phyloP scores from a whole-genome alignment of 2,113 vertebrate genomes.

The Elephas maximus region DNA sequence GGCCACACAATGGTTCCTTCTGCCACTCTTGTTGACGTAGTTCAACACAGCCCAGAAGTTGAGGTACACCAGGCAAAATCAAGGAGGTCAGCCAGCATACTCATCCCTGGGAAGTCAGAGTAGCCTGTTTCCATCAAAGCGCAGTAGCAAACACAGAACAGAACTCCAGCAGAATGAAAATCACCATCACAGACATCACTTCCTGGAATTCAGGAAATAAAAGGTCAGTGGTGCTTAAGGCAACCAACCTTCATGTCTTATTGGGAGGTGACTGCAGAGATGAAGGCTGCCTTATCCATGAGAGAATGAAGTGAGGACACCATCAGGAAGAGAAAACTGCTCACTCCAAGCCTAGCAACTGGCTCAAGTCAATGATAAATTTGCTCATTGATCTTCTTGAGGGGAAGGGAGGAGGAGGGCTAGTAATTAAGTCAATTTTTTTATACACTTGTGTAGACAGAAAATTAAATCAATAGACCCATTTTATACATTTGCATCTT shows the following conservation, averaged over 20 bases:
- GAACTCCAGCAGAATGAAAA: neutral
- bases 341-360: neutral
- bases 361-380: neutral
- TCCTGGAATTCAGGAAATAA: conserved; percentile 19
- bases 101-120: conserved; percentile 21
- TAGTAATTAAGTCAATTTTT: no score
- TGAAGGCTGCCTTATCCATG: neutral
- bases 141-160: neutral
- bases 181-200: neutral
- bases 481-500: neutral
- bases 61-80: neutral
- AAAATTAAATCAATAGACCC: neutral
- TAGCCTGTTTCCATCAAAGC: conserved; percentile 17
- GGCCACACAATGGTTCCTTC: neutral
- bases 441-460: neutral
- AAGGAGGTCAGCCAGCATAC: neutral
- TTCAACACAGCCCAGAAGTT: neutral
- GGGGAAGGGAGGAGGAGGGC: no score
- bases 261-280: neutral
- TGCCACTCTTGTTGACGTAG: neutral
- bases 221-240: neutral
- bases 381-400: neutral
- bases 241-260: no score
- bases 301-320: neutral
- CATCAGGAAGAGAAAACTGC: neutral